Base-by-base conservation (phyloP, 53 echinoderm and acorn worm genomes). In the Apostichopus leukothele region DNA sequence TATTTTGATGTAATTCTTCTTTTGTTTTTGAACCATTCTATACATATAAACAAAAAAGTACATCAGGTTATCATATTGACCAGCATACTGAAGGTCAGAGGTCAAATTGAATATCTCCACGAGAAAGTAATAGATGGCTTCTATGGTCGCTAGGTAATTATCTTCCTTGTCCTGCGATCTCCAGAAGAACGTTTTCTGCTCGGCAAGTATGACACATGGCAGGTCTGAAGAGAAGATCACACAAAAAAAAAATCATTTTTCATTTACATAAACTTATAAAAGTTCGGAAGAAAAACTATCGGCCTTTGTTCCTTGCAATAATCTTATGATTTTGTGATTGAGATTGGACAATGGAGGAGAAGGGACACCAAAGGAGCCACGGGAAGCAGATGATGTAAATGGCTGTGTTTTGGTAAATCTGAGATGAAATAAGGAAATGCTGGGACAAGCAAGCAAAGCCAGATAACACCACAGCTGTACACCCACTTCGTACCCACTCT, bases 81-180 rank as follows among this genome's bases (percentile, higher is more conserved):
- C 92, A 8, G 12, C 52, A 73, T 83, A 75, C 18, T 53, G 73
- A 23, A 52, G 18, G 53, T 90, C 77, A 60, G 92, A 67, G 90
- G 93, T 76, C 22, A 90, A 66, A 18, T 12, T 60, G 67, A 94
- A 93, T 66, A 93, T 90, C 75, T 97, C 94, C 5, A 93, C 78
- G 5, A 95, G 91, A 79, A 97, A 97, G 86, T 97, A 94, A 84
- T 97, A 97, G 74, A 97, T 93, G 4, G 98, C 98, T 84, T 97
- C 98, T 20, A 97, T 97, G 10, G 98, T 97, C 50, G 98, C 98
- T 9, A 97, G 90, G 90, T 93, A 97, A 3, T 90, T 91, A 53
- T 90, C 93, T 0, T 93, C 89, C 50, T 97, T 94, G 9, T 89
- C 57, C 90, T 97, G 98, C 1, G 89, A 88, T 76, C 98, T 71